Evolutionary conservation across 2,797 vertebrate species (phyloP).

Genomic region (Tamandua tetradactyla): DNA sequence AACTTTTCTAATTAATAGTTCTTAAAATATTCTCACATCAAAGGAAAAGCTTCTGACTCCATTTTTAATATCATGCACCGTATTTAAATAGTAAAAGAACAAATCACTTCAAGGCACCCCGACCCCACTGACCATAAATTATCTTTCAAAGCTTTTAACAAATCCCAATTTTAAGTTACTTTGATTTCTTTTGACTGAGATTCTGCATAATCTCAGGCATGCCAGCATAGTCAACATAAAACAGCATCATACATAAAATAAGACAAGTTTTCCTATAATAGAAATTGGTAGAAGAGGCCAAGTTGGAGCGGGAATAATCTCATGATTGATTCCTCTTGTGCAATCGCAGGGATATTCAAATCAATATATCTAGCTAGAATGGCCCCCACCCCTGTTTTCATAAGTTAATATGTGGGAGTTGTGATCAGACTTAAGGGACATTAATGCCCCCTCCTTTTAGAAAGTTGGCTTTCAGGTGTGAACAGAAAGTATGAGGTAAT

Average conservation of each 20-base stretch:
- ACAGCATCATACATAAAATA: neutral
- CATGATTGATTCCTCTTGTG: neutral
- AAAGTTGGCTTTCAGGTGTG: neutral
- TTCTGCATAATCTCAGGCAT: neutral
- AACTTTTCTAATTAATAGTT: too few species aligned
- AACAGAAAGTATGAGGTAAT: neutral
- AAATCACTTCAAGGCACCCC: neutral
- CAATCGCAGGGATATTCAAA: neutral
- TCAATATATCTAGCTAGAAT: neutral
- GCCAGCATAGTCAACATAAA: neutral
- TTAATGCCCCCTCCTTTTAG: neutral
- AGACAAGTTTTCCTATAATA: neutral
- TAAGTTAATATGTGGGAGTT: neutral
- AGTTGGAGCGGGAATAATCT: neutral
- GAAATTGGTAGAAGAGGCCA: neutral
- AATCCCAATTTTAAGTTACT: neutral
- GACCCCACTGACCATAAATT: neutral
- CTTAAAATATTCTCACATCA: neutral
- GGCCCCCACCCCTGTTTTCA: neutral
- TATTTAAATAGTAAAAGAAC: constrained; percentile 38
- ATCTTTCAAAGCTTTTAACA: neutral
- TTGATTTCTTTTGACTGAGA: constrained; percentile 2
- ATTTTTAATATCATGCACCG: neutral
- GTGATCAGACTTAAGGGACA: neutral
- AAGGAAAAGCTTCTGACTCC: constrained; percentile 4